Percentiles rank a stretch among this genome's conserved stretches.
These are phyloP conservation scores for Macrotus californicus DNA, from an alignment of 2,113 vertebrate genomes.

Conservation along the genomic window DNA sequence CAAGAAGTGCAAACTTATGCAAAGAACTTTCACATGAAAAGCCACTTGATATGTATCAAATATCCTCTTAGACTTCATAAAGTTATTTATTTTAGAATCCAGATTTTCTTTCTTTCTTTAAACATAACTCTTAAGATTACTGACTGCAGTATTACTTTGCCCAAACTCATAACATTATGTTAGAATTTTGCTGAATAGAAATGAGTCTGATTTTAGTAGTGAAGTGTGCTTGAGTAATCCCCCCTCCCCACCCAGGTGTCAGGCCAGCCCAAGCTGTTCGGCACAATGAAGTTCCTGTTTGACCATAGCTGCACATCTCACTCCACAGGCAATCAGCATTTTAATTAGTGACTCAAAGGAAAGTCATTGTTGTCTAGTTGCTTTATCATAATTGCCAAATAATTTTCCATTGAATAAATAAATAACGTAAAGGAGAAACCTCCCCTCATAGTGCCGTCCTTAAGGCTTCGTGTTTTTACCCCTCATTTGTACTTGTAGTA, in stretches of 20 bases:
- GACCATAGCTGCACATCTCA: constrained; percentile 85
- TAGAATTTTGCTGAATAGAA: constrained; percentile 72
- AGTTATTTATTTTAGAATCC: constrained; percentile 34
- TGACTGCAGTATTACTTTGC: constrained; percentile 70
- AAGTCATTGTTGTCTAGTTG: constrained; percentile 86
- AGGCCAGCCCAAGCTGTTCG: constrained; percentile 83
- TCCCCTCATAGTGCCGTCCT: constrained; percentile 83
- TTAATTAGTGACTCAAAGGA: constrained; percentile 88
- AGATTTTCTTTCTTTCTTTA: background rate
- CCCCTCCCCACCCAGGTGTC: constrained; percentile 80
- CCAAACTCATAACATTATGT: constrained; percentile 54
- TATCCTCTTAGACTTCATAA: constrained; percentile 11
- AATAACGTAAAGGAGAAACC: constrained; percentile 84
- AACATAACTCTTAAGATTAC: constrained; percentile 67
- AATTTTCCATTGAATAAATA: constrained; percentile 88
- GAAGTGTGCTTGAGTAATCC: constrained; percentile 75
- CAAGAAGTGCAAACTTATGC: background rate
- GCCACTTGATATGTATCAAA: background rate
- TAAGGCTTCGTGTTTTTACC: constrained; percentile 77
- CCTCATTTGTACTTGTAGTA: constrained; percentile 81
- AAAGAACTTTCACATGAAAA: background rate
- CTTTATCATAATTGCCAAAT: constrained; percentile 89
- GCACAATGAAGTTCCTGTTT: constrained; percentile 83
- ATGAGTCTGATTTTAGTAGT: constrained; percentile 73
- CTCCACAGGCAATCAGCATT: constrained; percentile 89